phyloP scores from a whole-genome alignment of 2,113 vertebrate genomes.

The Struthio camelus region DNA sequence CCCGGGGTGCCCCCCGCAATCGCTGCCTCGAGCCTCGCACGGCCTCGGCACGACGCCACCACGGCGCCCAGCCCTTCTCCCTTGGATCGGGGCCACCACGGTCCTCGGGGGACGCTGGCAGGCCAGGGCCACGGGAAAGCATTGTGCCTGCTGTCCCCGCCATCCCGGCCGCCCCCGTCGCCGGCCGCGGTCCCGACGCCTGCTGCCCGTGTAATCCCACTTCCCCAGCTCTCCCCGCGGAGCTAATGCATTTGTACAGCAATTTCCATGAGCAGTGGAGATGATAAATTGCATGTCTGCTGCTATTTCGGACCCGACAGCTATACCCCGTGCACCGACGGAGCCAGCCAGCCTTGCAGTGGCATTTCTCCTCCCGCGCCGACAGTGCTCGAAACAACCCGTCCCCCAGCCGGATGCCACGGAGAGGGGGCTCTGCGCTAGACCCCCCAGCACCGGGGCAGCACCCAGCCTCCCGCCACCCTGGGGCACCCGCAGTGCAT shows the following conservation, averaged over 20 bases:
- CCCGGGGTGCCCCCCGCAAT: background rate
- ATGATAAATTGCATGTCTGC: slow-evolving; percentile 67
- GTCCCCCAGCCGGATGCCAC: background rate
- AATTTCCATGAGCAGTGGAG: slow-evolving; percentile 60
- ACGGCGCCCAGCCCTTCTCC: background rate
- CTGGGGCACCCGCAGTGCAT: background rate
- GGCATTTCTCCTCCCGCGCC: background rate
- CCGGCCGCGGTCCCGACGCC: background rate
- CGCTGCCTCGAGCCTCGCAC: background rate
- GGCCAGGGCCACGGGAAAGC: background rate
- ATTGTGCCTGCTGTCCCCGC: rapidly evolving
- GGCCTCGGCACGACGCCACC: background rate
- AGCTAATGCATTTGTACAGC: slow-evolving; percentile 72
- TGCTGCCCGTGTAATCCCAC: background rate
- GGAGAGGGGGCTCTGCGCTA: rapidly evolving
- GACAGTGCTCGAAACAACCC: background rate
- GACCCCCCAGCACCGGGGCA: rapidly evolving
- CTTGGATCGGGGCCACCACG: background rate
- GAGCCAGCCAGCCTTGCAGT: background rate
- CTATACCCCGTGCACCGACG: background rate
- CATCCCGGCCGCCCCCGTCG: background rate
- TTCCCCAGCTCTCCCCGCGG: slow-evolving; percentile 39
- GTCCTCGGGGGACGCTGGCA: too few species aligned
- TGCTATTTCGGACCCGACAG: slow-evolving; percentile 64
- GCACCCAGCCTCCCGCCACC: background rate